phyloP scores from a whole-genome alignment of 2,113 vertebrate species.

The Caranx ignobilis region DNA sequence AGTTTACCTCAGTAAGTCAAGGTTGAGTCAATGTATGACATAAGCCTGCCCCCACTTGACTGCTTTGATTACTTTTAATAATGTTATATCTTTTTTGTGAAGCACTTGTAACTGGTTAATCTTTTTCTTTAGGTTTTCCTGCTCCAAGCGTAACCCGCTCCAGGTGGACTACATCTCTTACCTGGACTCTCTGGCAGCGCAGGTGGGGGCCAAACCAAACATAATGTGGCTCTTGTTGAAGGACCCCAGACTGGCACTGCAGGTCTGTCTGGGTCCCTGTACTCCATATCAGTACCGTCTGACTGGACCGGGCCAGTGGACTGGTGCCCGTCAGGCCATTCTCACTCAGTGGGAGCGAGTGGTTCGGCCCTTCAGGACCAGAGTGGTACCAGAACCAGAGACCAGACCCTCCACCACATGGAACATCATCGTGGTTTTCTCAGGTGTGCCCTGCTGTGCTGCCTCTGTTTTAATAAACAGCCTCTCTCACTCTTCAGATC shows the following conservation, averaged over 20 bases:
- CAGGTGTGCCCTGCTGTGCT: conserved; percentile 45
- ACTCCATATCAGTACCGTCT: conserved; percentile 91
- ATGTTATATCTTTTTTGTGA: too few species aligned
- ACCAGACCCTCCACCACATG: background rate
- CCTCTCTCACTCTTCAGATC: background rate
- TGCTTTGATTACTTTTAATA: too few species aligned
- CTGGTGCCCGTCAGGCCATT: conserved; percentile 88
- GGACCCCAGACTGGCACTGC: conserved; percentile 85
- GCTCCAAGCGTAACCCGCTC: conserved; percentile 78
- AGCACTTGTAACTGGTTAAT: background rate
- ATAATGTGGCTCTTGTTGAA: conserved; percentile 82
- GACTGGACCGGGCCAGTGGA: conserved; percentile 88
- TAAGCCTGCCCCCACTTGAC: too few species aligned
- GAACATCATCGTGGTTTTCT: conserved; percentile 21
- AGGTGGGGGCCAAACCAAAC: conserved; percentile 85
- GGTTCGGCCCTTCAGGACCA: conserved; percentile 85
- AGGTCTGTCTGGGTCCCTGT: conserved; percentile 88
- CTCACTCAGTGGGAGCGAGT: conserved; percentile 90
- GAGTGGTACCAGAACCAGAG: conserved; percentile 69
- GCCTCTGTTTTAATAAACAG: conserved; percentile 20
- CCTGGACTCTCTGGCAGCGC: conserved; percentile 84
- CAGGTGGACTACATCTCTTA: conserved; percentile 85
- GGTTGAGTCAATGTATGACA: too few species aligned
- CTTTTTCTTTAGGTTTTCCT: conserved; percentile 43
- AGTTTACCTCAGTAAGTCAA: too few species aligned